Percentiles rank a stretch among this genome's conserved stretches.
Conservation (phyloP, 2,113 vertebrate genomes). For the Dendrocopos noguchii region DNA sequence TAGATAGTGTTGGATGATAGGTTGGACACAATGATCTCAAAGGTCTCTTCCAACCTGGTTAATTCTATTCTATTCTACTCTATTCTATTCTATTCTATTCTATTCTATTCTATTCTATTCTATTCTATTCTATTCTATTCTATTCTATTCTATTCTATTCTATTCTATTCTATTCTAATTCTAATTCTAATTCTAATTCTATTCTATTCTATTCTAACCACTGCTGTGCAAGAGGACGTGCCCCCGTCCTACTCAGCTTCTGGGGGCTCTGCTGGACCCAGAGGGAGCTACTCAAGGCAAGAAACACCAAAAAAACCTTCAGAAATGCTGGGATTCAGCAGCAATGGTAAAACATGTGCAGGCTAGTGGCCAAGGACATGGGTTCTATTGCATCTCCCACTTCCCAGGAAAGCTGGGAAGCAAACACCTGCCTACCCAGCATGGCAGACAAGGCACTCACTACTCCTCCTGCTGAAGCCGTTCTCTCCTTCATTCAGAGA, state of each 20-base stretch:
- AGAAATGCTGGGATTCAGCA: background rate
- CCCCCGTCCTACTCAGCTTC: background rate
- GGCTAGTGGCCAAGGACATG: background rate
- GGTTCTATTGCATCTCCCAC: background rate
- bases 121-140: no score
- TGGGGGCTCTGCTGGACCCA: rapidly evolving
- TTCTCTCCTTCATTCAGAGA: background rate
- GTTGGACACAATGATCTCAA: no score
- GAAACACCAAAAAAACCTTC: rapidly evolving
- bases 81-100: no score
- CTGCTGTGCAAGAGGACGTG: background rate
- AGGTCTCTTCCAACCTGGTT: no score
- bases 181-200: no score
- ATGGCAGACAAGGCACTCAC: background rate
- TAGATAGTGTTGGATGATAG: no score
- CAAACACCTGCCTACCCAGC: background rate
- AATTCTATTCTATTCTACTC: no score
- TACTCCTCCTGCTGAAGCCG: rapidly evolving
- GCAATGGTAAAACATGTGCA: background rate
- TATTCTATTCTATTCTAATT: no score
- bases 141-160: no score
- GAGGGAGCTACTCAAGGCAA: rapidly evolving
- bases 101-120: no score
- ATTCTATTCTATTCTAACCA: background rate
- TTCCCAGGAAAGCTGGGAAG: background rate